Conservation (phyloP, 2,113 vertebrate species). For the Prionailurus bengalensis region DNA sequence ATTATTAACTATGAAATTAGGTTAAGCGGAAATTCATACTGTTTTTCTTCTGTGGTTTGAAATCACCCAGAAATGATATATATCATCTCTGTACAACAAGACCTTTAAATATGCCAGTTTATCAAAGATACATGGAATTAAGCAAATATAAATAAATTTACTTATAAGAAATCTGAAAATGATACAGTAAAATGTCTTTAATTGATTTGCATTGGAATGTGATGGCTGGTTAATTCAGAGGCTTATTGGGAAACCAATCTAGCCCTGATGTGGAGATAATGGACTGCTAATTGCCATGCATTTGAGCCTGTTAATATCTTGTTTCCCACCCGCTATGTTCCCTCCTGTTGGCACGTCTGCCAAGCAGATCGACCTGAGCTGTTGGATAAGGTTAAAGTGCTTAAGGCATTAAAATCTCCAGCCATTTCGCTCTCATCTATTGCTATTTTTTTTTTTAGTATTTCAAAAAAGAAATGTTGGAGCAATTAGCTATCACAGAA, state of each 20-base stretch:
- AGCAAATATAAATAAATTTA: slow-evolving; percentile 37
- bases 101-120: not conserved
- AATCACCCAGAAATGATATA: not conserved
- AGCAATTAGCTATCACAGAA: slow-evolving; percentile 61
- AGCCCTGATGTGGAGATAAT: slow-evolving; percentile 62
- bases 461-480: slow-evolving; percentile 73
- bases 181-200: slow-evolving; percentile 46
- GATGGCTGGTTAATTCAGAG: slow-evolving; percentile 63
- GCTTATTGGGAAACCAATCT: slow-evolving; percentile 59
- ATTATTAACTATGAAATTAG: slow-evolving; percentile 1
- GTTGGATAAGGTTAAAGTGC: slow-evolving; percentile 85
- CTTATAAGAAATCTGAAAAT: slow-evolving; percentile 56
- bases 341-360: slow-evolving; percentile 78
- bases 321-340: slow-evolving; percentile 76
- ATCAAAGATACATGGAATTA: slow-evolving; percentile 43
- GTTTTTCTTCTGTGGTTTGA: not conserved
- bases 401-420: slow-evolving; percentile 77
- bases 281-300: slow-evolving; percentile 67
- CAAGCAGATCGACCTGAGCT: slow-evolving; percentile 75
- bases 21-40: slow-evolving; percentile 26
- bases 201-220: slow-evolving; percentile 50
- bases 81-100: not conserved
- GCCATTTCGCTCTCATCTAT: slow-evolving; percentile 67
- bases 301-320: slow-evolving; percentile 76
- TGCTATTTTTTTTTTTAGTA: slow-evolving; percentile 62